Base-by-base conservation (phyloP, 2,888 invertebrate genomes). In the Emmelina monodactyla region DNA sequence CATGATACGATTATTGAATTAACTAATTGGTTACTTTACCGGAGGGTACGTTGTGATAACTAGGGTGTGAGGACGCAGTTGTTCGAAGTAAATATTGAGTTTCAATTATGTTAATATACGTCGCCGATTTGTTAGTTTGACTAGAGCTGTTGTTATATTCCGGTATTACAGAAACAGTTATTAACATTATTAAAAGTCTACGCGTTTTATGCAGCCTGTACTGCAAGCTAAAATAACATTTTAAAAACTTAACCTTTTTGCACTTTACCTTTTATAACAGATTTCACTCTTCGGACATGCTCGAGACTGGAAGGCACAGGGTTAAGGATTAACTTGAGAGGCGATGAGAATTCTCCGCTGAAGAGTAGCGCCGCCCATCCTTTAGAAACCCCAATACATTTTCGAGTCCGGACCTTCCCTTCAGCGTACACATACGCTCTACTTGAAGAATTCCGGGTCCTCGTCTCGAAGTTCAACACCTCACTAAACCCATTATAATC, bases 231-330 rank as follows among this genome's bases (percentile, higher is more conserved):
- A n/a, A n/a, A n/a, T n/a, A n/a, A n/a, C n/a, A n/a, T n/a, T n/a
- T n/a, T n/a, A n/a, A n/a, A n/a, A n/a, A n/a, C n/a, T n/a, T n/a
- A n/a, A n/a, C n/a, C n/a, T n/a, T n/a, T n/a, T n/a, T 19, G 19
- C 19, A 5, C 5, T 35, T 45, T 71, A 82, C 82, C 82, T 82
- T 70, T 75, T 42, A 82, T 65, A 30, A 64, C 47, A 37, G 67
- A 58, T 51, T 78, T 81, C 31, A 82, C 68, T 39, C 60, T 62
- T 16, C 78, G 66, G 19, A 82, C 69, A 38, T 62, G 61, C 34
- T 73, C 64, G 31, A 76, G 58, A 38, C 63, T 76, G 11, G 71
- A 61, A 7, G 80, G 73, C 22, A 82, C 59, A 13, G 82, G 82
- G 44, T 76, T 72, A 31, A 69, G 56, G 37, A 78, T 43, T 37